Evolutionary conservation across 2,113 vertebrate species (phyloP).

Genomic region (Syrmaticus mikado): DNA sequence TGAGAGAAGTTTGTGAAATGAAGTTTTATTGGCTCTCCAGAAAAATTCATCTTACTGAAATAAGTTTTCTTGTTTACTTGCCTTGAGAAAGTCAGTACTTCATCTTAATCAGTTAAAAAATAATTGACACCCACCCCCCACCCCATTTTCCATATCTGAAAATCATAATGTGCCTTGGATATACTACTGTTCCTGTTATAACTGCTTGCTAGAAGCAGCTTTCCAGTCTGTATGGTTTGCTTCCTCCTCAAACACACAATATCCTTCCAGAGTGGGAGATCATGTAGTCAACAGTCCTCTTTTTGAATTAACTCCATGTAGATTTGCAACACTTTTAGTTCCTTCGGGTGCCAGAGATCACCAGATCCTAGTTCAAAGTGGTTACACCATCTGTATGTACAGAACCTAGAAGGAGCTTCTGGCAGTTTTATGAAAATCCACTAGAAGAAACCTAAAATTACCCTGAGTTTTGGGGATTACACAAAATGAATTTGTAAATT

Average conservation of each 20-base stretch:
- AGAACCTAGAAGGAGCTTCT: neutral
- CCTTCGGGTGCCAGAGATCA: neutral
- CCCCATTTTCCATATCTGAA: neutral
- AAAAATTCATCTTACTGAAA: neutral
- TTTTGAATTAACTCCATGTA: neutral
- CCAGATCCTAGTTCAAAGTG: neutral
- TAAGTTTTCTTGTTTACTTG: conserved; percentile 17
- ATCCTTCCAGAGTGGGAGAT: neutral
- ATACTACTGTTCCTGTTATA: neutral
- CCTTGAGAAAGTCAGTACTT: neutral
- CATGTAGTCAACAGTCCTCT: neutral
- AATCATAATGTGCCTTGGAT: neutral
- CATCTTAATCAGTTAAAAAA: neutral
- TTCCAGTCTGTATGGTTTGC: neutral
- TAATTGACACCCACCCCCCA: neutral
- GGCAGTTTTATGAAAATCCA: neutral
- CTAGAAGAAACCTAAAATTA: neutral
- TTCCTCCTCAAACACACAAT: neutral
- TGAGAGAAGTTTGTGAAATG: conserved; percentile 57
- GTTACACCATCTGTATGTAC: neutral
- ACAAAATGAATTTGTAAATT: neutral
- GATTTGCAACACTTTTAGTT: neutral
- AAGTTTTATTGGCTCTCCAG: conserved; percentile 43
- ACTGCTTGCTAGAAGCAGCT: neutral
- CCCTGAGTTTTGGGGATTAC: neutral